phyloP scores from a whole-genome alignment of 2,888 invertebrate genomes.

The Anarsia innoxiella region DNA sequence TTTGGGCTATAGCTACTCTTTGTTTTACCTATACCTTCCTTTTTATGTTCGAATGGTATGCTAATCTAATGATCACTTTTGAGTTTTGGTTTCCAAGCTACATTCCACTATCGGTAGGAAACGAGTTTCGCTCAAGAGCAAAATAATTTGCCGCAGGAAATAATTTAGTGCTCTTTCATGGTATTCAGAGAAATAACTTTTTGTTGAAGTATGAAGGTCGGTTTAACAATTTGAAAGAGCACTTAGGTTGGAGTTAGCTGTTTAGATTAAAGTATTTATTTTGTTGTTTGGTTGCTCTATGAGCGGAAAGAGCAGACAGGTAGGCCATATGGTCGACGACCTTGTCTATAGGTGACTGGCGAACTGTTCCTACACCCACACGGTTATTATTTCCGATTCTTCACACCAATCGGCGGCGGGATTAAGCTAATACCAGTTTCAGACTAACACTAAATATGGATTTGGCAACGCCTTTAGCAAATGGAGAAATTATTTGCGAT shows the following conservation, averaged over 20 bases:
- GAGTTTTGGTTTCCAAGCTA: too few species aligned
- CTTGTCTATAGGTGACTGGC: conserved; percentile 47
- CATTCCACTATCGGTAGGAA: neutral
- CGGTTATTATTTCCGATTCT: conserved; percentile 39
- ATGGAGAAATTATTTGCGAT: conserved; percentile 15
- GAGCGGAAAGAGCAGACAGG: conserved; percentile 24
- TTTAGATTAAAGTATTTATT: too few species aligned
- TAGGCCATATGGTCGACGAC: conserved; percentile 62
- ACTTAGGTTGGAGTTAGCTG: conserved; percentile 3
- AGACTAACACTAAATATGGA: neutral
- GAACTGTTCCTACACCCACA: conserved; percentile 49
- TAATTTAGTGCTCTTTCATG: conserved; percentile 20
- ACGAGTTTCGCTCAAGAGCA: conserved; percentile 26
- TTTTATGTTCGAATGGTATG: too few species aligned
- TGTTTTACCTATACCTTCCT: too few species aligned
- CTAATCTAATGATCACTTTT: too few species aligned
- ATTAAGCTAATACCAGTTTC: conserved; percentile 1
- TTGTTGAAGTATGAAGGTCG: conserved; percentile 16
- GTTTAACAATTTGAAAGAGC: neutral
- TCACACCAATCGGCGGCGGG: conserved; percentile 20
- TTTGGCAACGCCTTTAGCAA: conserved; percentile 16
- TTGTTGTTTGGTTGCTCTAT: conserved; percentile 12
- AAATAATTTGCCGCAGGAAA: conserved; percentile 38
- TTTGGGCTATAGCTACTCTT: too few species aligned
- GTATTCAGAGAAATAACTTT: conserved; percentile 6